Percentiles rank a stretch among this genome's conserved stretches.
These are phyloP conservation scores for Gopherus evgoodei DNA, from an alignment of 2,113 vertebrate species.

Conservation along the genomic window DNA sequence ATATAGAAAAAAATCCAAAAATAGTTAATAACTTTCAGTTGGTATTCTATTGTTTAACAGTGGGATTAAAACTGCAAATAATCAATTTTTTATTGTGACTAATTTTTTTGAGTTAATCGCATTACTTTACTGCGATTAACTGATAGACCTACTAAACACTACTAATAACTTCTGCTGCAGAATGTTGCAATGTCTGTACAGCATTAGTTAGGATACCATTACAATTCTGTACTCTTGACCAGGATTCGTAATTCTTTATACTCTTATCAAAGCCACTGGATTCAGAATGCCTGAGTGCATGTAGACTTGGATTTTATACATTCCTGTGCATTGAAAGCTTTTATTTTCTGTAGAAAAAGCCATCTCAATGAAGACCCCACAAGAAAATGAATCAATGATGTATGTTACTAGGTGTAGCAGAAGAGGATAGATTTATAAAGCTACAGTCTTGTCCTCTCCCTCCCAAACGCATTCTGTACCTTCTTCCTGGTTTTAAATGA, in stretches of 20 bases:
- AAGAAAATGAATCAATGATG: not conserved
- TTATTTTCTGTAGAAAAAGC: not conserved
- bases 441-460: not conserved
- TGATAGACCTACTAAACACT: no score
- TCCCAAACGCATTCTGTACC: not conserved
- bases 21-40: no score
- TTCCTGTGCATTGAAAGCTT: conserved; percentile 21
- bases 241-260: not conserved
- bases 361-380: conserved; percentile 69
- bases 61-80: no score
- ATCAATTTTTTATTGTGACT: no score
- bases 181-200: fast-evolving
- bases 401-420: not conserved
- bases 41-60: no score
- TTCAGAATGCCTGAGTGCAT: not conserved
- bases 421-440: not conserved
- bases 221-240: not conserved
- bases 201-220: not conserved
- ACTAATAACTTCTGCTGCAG: not conserved
- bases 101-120: no score
- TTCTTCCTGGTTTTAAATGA: not conserved
- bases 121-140: no score
- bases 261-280: not conserved
- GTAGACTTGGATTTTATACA: conserved; percentile 18
- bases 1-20: no score